Base-by-base conservation (phyloP, 2,888 invertebrate genomes). In the Erebia epiphron region DNA sequence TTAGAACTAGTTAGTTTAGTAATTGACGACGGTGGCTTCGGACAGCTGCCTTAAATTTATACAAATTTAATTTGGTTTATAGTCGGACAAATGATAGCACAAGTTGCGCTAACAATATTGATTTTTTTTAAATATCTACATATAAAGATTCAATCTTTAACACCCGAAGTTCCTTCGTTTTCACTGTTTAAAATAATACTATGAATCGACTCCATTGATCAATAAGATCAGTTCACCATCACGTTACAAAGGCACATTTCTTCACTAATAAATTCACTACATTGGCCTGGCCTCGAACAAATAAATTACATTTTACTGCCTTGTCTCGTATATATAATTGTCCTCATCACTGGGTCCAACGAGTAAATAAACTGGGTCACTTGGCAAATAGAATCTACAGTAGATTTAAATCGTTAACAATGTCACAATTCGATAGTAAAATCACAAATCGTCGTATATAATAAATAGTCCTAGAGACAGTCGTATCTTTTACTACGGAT, bases 161-260 rank as follows among this genome's bases (percentile, higher is more conserved):
- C 79, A 80, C 81, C 84, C 82, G 80, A 83, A 73, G 67, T 49
- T 57, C 52, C 67, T 67, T 68, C 70, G 76, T 80, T 79, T 81
- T 73, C 69, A 70, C 68, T 70, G 65, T 75, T 70, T 76, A 79
- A 80, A 82, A 82, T 88, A 89, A 88, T 88, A 88, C 86, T 86
- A 86, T 84, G 76, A 73, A 83, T 83, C 83, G 84, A 83, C 79
- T 84, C 81, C 35, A 43, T 16, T 43, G 46, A 60, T 81, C 74
- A 68, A 74, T 83, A 82, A 78, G 78, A 78, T 82, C 78, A 75
- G 77, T 79, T 79, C 81, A 69, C 62, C 16, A 67, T 67, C 60
- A 67, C 75, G 68, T 79, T 74, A 79, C 79, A 76, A 89, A 89
- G 90, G 89, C 89, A 90, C 90, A 86, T 79, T 54, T 56, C 57